Base-by-base conservation (phyloP, 2,888 invertebrate genomes). In the Acrocera orbiculus region DNA sequence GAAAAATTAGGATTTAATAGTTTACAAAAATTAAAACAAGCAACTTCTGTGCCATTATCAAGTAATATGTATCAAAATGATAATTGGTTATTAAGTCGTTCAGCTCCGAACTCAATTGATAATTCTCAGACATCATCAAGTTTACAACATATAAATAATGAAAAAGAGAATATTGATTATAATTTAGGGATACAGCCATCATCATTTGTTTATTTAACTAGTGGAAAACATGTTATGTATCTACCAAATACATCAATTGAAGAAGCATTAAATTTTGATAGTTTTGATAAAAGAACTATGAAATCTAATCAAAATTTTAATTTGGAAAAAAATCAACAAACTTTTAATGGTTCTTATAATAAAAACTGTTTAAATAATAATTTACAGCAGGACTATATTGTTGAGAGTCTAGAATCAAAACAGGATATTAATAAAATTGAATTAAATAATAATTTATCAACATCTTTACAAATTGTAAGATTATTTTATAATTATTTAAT, bases 1-100 rank as follows among this genome's bases (percentile, higher is more conserved):
- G 43, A 38, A 8, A 46, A 65, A 44, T 65, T 66, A 22, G 64
- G 69, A 1, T 73, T 72, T 54, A 70, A 73, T 53, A 74, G 73
- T 40, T 56, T 76, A 5, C 75, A 80, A 51, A 79, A 77, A 53
- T 58, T 81, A 8, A 70, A 73, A 45, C 68, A 75, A 42, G 76
- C 78, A 0, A 70, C 78, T 1, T 73, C 76, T 0, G 76, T 75
- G 1, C 71, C 66, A 10, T 48, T 67, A 27, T 10, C 16, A 27
- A 27, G 16, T 16, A 35, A 11, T 14, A 4, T 23, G 27, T 47
- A 48, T 35, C 43, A 47, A 5, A 50, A 44, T 16, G 72, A 71
- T 47, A 83, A 86, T 53, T 86, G 86, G 86, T 71, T 83, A 46
- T 56, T 86, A 20, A 80, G 81, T 36, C 72, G 78, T 46, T 81